A percentile compares a stretch with the other conserved stretches of the same genome.
Conservation (phyloP, 1,140 invertebrate genomes). For the Drepana arcuata region DNA sequence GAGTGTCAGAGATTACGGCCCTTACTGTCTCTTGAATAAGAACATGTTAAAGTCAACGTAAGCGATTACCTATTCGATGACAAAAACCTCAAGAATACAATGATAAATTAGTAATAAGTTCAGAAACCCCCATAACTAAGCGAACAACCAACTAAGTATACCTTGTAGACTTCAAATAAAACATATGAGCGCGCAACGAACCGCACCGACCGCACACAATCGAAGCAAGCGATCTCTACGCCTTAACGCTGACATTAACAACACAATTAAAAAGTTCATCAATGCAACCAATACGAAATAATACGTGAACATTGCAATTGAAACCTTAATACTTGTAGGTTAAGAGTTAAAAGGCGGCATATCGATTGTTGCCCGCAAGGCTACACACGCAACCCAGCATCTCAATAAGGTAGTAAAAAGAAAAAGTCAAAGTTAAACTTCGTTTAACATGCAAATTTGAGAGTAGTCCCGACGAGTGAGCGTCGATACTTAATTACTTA, state of each 20-base stretch:
- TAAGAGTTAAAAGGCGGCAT: slow-evolving; percentile 10
- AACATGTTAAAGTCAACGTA: no score
- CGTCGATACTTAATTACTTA: slow-evolving; percentile 69
- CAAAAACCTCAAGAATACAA: no score
- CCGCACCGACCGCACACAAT: slow-evolving; percentile 47
- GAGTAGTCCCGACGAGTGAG: slow-evolving; percentile 62
- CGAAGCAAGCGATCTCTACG: slow-evolving; percentile 63
- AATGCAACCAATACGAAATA: slow-evolving; percentile 14
- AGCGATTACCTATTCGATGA: no score
- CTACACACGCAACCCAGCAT: slow-evolving; percentile 44
- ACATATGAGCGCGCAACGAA: no score
- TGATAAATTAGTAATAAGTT: no score
- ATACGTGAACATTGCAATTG: neutral
- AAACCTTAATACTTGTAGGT: slow-evolving; percentile 13
- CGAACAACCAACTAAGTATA: no score
- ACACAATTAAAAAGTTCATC: slow-evolving; percentile 63
- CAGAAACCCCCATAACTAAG: no score
- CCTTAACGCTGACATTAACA: slow-evolving; percentile 60
- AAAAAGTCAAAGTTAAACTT: slow-evolving; percentile 58
- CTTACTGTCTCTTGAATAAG: no score
- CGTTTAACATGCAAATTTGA: slow-evolving; percentile 72
- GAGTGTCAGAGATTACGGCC: no score
- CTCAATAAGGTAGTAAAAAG: slow-evolving; percentile 60
- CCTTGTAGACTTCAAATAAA: no score
- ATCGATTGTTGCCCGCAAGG: slow-evolving; percentile 24